Percentiles rank a stretch among this genome's conserved stretches.
These are phyloP conservation scores for Teleogryllus oceanicus DNA, from an alignment of 2,888 invertebrate genomes.

Conservation along the genomic window DNA sequence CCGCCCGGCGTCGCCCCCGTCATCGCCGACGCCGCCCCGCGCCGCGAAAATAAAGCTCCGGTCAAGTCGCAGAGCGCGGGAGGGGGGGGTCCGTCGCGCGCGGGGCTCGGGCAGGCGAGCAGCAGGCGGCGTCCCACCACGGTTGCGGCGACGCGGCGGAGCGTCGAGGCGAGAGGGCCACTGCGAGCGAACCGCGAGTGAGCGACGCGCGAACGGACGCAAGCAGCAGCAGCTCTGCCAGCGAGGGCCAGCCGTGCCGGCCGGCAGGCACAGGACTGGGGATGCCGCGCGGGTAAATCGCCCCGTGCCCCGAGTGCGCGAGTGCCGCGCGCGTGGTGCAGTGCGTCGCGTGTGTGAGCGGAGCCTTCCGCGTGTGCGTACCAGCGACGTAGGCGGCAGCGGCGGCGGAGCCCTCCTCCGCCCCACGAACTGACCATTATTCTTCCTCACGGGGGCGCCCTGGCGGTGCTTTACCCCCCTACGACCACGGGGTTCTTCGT, in stretches of 20 bases:
- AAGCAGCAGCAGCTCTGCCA: too few species aligned
- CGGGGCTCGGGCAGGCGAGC: slow-evolving; percentile 22
- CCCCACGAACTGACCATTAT: slow-evolving; percentile 39
- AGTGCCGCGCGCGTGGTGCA: neutral
- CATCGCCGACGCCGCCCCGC: neutral
- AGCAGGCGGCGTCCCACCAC: slow-evolving; percentile 18
- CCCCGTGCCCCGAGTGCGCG: neutral
- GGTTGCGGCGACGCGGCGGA: slow-evolving; percentile 24
- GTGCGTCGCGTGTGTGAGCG: too few species aligned
- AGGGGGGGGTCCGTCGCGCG: slow-evolving; percentile 30
- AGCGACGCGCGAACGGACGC: slow-evolving; percentile 1
- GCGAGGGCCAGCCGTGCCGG: slow-evolving; percentile 19
- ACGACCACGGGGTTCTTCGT: slow-evolving; percentile 39
- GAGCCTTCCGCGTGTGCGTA: neutral
- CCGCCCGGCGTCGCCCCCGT: neutral
- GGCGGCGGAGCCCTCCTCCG: slow-evolving; percentile 18
- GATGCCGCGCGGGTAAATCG: too few species aligned
- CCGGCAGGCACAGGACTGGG: too few species aligned
- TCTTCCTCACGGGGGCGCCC: slow-evolving; percentile 43
- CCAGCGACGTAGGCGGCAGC: neutral
- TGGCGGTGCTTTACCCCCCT: slow-evolving; percentile 41
- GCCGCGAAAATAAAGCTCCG: slow-evolving; percentile 26
- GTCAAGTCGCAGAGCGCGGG: slow-evolving; percentile 24
- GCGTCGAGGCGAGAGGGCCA: slow-evolving; percentile 23
- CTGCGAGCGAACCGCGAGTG: slow-evolving; percentile 21